Evolutionary conservation across 2,797 vertebrate genomes (phyloP), one percentile per base, ranked within the genome.

Genomic region (Ptychadena robeensis): DNA sequence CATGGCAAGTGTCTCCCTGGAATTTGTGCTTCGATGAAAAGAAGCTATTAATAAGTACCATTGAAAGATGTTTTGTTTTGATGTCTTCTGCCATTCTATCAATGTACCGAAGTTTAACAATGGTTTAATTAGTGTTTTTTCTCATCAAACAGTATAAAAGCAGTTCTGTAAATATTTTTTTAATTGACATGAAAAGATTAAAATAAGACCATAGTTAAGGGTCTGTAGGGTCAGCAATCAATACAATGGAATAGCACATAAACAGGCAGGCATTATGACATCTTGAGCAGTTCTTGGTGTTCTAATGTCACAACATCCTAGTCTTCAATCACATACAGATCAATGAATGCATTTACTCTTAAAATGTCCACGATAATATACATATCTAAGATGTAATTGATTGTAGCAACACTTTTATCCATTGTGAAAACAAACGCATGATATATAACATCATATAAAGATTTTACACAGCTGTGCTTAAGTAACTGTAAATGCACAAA

Each of bases 141-240:
- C 65, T 34, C 68, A n/a, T 37, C 76, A 59, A 79, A 68, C 76
- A 79, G 48, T 57, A 68, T 38, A 40, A 57, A 79, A 79, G 64
- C 64, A 57, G 64, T 57, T 68, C 64, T 48, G 63, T 77, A 79
- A 79, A 53, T 37, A 53, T 79, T 53, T 37, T n/a, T 57, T 12
- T 68, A 44, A 68, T 53, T 79, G 76, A 79, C 30, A 25, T 32
- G 35, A 31, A 57, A 34, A 25, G 31, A 68, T 79, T 57, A 79
- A 65, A 27, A 40, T 68, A 57, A 79, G 40, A 31, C 34, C 65
- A 79, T 64, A 79, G 67, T 59, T 79, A 79, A 34, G 30, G 30
- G 31, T 48, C 30, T 32, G 30, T 68, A 64, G 38, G 30, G 30
- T 77, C 31, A 68, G 48, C 18, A 57, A 67, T 78, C 75, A 78